Base-by-base conservation (phyloP, 2,113 vertebrate species). In the Peromyscus maniculatus region DNA sequence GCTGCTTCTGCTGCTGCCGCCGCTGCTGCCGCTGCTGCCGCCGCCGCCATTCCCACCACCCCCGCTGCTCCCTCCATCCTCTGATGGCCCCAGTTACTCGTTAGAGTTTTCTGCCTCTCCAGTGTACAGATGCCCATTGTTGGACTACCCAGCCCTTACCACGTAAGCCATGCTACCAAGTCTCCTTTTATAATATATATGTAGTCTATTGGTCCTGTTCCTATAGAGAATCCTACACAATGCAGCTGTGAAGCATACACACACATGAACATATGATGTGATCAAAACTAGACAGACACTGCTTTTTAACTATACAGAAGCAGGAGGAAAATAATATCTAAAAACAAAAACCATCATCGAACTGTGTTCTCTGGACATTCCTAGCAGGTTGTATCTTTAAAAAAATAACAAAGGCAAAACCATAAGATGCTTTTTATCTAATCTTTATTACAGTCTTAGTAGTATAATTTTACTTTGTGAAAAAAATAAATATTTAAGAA, bases 401-500 rank as follows among this genome's bases (percentile, higher is more conserved):
- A 24, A 57, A 67, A 88, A 43, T n/a, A 80, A 17, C 9, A 43
- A 2, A 66, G 15, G 36, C 59, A 77, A 36, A 94, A 82, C n/a
- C 36, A 28, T 72, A 72, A 91, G 3, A 46, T 52, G 62, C 8
- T 31, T 89, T 69, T 10, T 4, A 46, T 11, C 62, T 69, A 79
- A 52, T 88, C n/a, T 71, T 93, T 74, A 31, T 87, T 69, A 75
- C 0, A 39, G 46, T n/a, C 43, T 79, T 62, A 28, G 7, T 36
- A 91, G 79, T 33, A 17, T 59, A 95, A 62, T 64, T 64, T 71
- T 80, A n/a, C 16, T 43, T 71, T 64, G 11, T 86, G 4, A 90
- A 87, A 31, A 89, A 75, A 89, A 72, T 72, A 80, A 89, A 79
- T 55, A 36, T 26, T 93, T 92, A 69, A 72, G 31, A 72, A 93